Conservation (phyloP, 35 echinoderm and acorn worm genomes). For the Heliocidaris erythrogramma region DNA sequence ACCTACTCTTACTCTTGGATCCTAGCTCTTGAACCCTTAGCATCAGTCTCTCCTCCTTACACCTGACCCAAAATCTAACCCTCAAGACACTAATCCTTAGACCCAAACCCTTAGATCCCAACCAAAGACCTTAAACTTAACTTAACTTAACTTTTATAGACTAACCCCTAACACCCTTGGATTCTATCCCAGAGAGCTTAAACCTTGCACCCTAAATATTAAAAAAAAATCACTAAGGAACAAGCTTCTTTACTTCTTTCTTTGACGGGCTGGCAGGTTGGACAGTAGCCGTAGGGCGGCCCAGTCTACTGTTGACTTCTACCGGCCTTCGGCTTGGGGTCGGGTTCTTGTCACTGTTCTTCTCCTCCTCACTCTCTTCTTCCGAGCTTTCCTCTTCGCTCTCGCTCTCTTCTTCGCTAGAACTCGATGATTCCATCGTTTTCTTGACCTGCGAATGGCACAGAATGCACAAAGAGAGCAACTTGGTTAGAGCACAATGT, state of each 20-base stretch:
- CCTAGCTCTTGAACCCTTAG: too few species aligned
- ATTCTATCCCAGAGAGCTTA: too few species aligned
- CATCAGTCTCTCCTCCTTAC: too few species aligned
- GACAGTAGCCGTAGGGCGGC: background rate
- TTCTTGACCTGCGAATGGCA: slow-evolving; percentile 78
- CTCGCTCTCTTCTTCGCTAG: slow-evolving; percentile 86
- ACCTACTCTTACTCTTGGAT: too few species aligned
- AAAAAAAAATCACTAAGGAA: background rate
- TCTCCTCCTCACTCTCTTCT: slow-evolving; percentile 64
- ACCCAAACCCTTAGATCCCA: too few species aligned
- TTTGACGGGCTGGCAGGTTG: slow-evolving; percentile 64
- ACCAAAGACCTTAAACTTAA: too few species aligned
- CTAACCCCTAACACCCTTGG: too few species aligned
- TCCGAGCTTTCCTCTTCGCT: slow-evolving; percentile 54
- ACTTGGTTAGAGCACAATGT: background rate
- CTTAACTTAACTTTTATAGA: too few species aligned
- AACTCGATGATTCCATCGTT: slow-evolving; percentile 92
- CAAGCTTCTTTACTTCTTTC: slow-evolving; percentile 75
- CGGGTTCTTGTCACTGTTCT: slow-evolving; percentile 70
- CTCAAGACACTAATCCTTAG: too few species aligned
- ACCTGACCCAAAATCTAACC: too few species aligned
- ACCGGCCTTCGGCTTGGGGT: slow-evolving; percentile 28
- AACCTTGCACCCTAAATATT: too few species aligned
- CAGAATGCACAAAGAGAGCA: background rate
- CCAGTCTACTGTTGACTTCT: slow-evolving; percentile 59